Evolutionary conservation across 2,797 vertebrate species (phyloP).

Genomic region (Setipinna tenuifilis): DNA sequence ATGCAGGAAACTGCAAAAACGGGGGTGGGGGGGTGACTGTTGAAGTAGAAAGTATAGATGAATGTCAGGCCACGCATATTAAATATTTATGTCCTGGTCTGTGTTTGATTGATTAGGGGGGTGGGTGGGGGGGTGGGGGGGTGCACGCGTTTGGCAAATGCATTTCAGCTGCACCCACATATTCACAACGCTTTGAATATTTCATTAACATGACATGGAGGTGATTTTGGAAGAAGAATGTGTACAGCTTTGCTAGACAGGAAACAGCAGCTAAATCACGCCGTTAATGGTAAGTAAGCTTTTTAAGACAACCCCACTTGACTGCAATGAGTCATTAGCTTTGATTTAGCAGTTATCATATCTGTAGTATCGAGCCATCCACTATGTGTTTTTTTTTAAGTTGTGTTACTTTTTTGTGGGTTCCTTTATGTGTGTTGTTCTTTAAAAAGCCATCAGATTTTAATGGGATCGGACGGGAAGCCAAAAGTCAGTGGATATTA

Average conservation of each 20-base stretch:
- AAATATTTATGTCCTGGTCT: conserved; percentile 2
- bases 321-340: not conserved
- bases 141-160: conserved; percentile 2
- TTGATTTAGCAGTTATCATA: not conserved
- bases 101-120: not conserved
- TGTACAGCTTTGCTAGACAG: not conserved
- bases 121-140: not conserved
- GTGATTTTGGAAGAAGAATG: conserved; percentile 17
- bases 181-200: conserved; percentile 10
- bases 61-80: not conserved
- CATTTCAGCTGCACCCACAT: not conserved
- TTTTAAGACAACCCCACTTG: not conserved
- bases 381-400: not conserved
- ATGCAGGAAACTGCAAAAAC: not conserved
- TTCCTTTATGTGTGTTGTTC: not conserved
- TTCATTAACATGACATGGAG: conserved; percentile 11
- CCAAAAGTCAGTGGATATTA: not conserved
- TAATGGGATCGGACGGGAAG: no score
- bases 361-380: not conserved
- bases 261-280: not conserved
- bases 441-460: not conserved
- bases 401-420: not conserved
- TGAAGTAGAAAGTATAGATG: conserved; percentile 31
- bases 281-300: not conserved
- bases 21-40: not conserved